Evolutionary conservation across 2,888 invertebrate genomes (phyloP).

Genomic region (Andrena bicolor): DNA sequence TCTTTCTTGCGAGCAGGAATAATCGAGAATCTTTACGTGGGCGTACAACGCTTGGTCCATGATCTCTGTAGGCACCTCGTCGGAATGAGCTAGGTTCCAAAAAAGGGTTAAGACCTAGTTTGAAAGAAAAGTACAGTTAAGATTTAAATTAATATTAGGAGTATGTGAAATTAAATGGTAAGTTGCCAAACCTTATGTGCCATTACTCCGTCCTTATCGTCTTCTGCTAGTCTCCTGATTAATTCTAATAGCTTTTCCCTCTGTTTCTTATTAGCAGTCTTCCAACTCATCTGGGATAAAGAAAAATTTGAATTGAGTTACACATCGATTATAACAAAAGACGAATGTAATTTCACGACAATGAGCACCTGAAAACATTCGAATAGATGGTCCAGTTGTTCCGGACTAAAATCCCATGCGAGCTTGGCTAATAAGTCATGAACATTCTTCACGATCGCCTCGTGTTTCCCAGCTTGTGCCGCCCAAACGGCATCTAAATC

Average conservation of each 20-base stretch:
- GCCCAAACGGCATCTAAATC: constrained; percentile 99
- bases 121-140: constrained; percentile 13
- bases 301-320: constrained; percentile 33
- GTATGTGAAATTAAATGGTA: not conserved
- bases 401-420: constrained; percentile 99
- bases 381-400: constrained; percentile 98
- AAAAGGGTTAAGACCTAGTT: constrained; percentile 93
- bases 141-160: constrained; percentile 28
- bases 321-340: constrained; percentile 1
- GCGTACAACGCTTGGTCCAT: constrained; percentile 98
- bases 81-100: constrained; percentile 98
- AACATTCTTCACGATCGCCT: constrained; percentile 99
- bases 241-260: constrained; percentile 97
- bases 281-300: constrained; percentile 92
- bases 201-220: constrained; percentile 99
- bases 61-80: constrained; percentile 98
- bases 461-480: constrained; percentile 98
- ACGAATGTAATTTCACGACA: constrained; percentile 2
- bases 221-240: constrained; percentile 97
- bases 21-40: constrained; percentile 98
- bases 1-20: constrained; percentile 98
- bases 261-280: constrained; percentile 97
- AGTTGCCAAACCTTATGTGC: constrained; percentile 92
- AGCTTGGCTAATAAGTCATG: constrained; percentile 98
- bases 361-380: constrained; percentile 95